phyloP scores from a whole-genome alignment of 2,888 invertebrate genomes.

The Myathropa florea region DNA sequence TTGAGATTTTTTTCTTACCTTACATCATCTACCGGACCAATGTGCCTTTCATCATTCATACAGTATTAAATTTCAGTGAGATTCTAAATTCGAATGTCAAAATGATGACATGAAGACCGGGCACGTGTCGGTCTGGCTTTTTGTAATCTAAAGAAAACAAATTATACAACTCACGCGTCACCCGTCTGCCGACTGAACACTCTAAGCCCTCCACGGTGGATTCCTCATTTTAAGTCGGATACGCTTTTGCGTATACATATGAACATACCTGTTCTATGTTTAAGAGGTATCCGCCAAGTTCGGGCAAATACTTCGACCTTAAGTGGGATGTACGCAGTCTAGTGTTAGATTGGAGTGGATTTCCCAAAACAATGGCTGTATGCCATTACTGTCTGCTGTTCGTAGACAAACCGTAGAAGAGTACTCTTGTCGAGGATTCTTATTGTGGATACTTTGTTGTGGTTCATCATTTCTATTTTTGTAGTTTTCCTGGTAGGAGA shows the following conservation, averaged over 20 bases:
- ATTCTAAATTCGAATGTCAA: not conserved
- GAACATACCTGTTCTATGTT: not conserved
- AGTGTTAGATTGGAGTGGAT: slow-evolving; percentile 31
- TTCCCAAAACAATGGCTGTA: slow-evolving; percentile 34
- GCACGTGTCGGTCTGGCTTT: not conserved
- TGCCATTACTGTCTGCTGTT: not conserved
- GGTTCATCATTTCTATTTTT: slow-evolving; percentile 44
- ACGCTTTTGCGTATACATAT: not conserved
- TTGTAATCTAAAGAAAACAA: not conserved
- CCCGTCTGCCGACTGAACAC: not conserved
- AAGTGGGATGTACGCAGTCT: slow-evolving; percentile 24
- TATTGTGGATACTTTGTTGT: slow-evolving; percentile 14
- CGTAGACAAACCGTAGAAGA: slow-evolving; percentile 14
- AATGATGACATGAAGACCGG: not conserved
- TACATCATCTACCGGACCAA: not conserved
- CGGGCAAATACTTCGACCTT: not conserved
- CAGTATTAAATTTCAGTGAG: not conserved
- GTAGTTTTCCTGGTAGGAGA: slow-evolving; percentile 8
- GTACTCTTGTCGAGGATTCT: slow-evolving; percentile 15
- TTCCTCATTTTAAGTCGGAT: not conserved
- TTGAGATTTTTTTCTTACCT: not conserved
- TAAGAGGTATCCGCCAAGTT: not conserved
- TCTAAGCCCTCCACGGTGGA: not conserved
- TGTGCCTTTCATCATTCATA: not conserved
- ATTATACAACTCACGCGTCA: not conserved